Base-by-base conservation (phyloP, 2,113 vertebrate genomes). In the Chaenogobius annularis region DNA sequence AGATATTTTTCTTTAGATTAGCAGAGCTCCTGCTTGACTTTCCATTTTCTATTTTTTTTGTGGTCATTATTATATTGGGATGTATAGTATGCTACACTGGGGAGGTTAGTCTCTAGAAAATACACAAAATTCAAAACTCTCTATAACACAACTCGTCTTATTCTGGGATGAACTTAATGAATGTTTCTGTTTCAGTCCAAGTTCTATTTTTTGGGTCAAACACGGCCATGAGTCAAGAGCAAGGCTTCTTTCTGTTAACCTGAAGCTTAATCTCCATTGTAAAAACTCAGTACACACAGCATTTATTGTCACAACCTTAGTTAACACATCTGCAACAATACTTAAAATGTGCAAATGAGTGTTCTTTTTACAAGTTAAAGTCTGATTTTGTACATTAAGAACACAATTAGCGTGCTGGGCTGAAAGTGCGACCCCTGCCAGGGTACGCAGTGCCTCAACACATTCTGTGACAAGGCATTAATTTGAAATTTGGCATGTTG, bases 321-420 rank as follows among this genome's bases (percentile, higher is more conserved):
- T 96, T 96, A 95, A 94, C 96, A 98, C 95, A 92, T 95, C 93
- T 90, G 69, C 66, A 81, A 87, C 89, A 94, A 93, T 87, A 93
- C 94, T 94, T 81, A 89, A 90, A 93, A 95, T 92, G 95, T 96
- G 96, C 94, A 96, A 98, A 98, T 97, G 91, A 96, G 92, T 92
- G 91, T 91, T 91, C 93, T 94, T 85, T 81, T 94, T 94, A 91
- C 92, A 66, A 91, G 90, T 90, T 77, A 94, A 92, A 93, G 92
- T 92, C 83, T 91, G 90, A 88, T 90, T 83, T 90, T 89, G 90
- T 93, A 93, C 92, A 94, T 94, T 95, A 95, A 95, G 93, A 93
- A 95, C 95, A 97, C 93, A 95, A 96, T 97, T 96, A 96, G 92
- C 93, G 90, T 93, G 90, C 90, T 92, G 93, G 90, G 91, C 93